Evolutionary conservation across 2,797 vertebrate genomes (phyloP), one percentile per base, ranked within the genome.

Genomic region (Acanthopagrus latus): DNA sequence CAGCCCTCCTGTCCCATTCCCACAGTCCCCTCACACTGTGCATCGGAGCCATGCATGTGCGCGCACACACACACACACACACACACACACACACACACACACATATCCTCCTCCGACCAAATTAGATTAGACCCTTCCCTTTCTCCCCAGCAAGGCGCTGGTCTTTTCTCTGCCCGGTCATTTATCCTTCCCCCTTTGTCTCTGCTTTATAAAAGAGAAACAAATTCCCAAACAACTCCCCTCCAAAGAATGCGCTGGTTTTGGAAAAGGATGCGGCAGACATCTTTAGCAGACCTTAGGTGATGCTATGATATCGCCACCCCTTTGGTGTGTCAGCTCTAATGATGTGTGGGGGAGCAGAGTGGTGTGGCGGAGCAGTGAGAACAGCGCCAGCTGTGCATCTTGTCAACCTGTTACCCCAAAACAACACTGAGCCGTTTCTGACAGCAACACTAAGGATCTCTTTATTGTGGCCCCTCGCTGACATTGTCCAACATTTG

Each of bases 71-170:
- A 91, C 95, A 93, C 60, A 27, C 64, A 29, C 83, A 91, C 93
- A 91, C 95, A 56, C 48, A 44, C 52, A 50, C 50, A 48, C 67
- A 48, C 96, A 93, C 95, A 95, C 94, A 94, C 95, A 94, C 95
- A 73, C 88, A 94, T 91, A 95, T 96, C 95, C 96, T 90, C 94
- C 96, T 97, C 96, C 95, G 95, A 96, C 95, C 96, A 98, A 99
- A 99, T 99, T 98, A 99, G 97, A 99, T 99, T 99, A 99, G 96
- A 97, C 95, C 96, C 96, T 96, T 96, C 94, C 90, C 93, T 94
- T 93, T 95, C 95, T 95, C 93, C 93, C 91, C 95, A 95, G 94
- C 95, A 94, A 95, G 90, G 91, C 94, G 94, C 95, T 97, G 94
- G 96, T 96, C 98, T 97, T 98, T 98, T 99, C 96, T 95, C 96